Percentiles rank a stretch among this genome's conserved stretches.
Evolutionary conservation across 2,888 invertebrate genomes (phyloP).

Genomic region (Stenichneumon culpator): DNA sequence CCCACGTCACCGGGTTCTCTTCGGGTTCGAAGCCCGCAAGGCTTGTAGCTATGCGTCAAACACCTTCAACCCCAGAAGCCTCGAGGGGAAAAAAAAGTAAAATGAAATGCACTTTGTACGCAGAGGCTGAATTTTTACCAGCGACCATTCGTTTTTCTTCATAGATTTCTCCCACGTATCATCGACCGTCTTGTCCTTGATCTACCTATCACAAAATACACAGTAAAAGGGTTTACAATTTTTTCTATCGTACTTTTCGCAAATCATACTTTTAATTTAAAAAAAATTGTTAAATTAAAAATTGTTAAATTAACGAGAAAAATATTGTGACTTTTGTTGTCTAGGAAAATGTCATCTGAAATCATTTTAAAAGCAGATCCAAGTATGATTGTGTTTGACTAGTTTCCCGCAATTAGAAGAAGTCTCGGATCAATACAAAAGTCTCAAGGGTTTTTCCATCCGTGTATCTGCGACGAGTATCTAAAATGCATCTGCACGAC

Average conservation of each 20-base stretch:
- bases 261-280: neutral
- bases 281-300: no score
- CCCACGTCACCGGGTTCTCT: conserved; percentile 39
- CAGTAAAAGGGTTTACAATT: neutral
- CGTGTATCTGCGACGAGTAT: neutral
- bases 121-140: neutral
- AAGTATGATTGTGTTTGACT: neutral
- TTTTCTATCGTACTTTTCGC: neutral
- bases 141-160: neutral
- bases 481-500: conserved; percentile 17
- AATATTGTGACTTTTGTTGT: neutral
- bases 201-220: neutral
- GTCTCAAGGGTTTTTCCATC: neutral
- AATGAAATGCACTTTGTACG: neutral
- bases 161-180: no score
- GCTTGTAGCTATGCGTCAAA: conserved; percentile 15
- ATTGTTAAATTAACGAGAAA: neutral
- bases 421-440: neutral
- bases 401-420: neutral
- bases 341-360: neutral
- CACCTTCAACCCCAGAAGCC: conserved; percentile 37
- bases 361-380: neutral
- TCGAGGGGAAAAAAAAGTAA: neutral
- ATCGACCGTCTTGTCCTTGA: neutral
- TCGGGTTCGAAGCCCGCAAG: conserved; percentile 31